Evolutionary conservation across 2,888 invertebrate genomes (phyloP).

Genomic region (Stratiomys singularior): DNA sequence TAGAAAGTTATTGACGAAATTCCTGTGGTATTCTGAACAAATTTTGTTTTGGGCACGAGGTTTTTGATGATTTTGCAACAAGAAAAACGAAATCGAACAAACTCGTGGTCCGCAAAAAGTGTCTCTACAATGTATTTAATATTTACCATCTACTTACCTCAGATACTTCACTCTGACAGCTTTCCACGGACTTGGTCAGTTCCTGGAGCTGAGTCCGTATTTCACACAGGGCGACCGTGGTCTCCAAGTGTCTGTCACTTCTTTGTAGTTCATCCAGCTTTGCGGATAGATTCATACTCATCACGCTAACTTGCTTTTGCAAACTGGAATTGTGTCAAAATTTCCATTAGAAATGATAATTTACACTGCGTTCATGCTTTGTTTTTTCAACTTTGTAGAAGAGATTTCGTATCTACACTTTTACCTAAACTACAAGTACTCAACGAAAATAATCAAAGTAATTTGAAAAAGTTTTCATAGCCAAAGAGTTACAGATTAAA

Average conservation of each 20-base stretch:
- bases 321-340: constrained; percentile 71
- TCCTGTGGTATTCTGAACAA: no score
- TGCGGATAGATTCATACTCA: constrained; percentile 95
- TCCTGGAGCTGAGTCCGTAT: constrained; percentile 93
- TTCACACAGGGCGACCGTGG: constrained; percentile 92
- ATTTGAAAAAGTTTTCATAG: not conserved
- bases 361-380: not conserved
- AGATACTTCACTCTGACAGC: constrained; percentile 93
- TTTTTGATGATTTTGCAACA: no score
- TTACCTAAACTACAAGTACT: no score
- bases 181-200: constrained; percentile 93
- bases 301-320: constrained; percentile 97
- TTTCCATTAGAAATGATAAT: not conserved
- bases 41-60: no score
- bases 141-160: constrained; percentile 72
- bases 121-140: no score
- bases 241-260: constrained; percentile 90
- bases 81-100: no score
- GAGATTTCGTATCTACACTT: not conserved
- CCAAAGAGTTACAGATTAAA: not conserved
- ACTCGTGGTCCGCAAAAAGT: no score
- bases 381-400: not conserved
- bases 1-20: no score
- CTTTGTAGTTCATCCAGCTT: constrained; percentile 94
- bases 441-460: no score